Evolutionary conservation across 2,888 invertebrate genomes (phyloP), one percentile per base, ranked within the genome.

Genomic region (Axea sp.): DNA sequence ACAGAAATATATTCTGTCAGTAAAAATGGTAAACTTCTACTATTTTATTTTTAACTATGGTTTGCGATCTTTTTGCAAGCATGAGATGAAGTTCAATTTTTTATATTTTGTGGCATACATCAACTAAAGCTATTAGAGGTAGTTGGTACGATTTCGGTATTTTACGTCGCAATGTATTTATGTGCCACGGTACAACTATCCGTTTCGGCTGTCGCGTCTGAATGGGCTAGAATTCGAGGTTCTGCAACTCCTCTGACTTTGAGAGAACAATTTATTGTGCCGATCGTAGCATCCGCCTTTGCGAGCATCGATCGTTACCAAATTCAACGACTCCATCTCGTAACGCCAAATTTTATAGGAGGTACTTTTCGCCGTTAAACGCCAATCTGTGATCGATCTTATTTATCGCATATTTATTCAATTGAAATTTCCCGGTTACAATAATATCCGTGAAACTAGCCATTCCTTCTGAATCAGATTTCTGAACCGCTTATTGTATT

Each of bases 151-250:
- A 72, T 72, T 57, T 67, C 69, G 68, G 59, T 72, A 75, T 72
- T 75, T 69, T 68, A 68, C 62, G 64, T 69, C 47, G 24, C 59
- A 43, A 53, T 68, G 65, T 76, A 73, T 76, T 76, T 76, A 76
- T 76, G 73, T 76, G 64, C 68, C 65, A 68, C 64, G 64, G 71
- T 73, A 71, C 55, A 76, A 71, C 76, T 76, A 71, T 73, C 69
- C 73, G 71, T 76, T 76, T 71, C 68, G 72, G 67, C 71, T 76
- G 73, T 74, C 74, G 73, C 68, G 43, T 68, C 60, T 67, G 68
- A 76, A 76, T 73, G 67, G 73, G 67, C 47, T 72, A 45, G 72
- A 57, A 57, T 76, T 72, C 68, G 64, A 67, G 74, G 59, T 53
- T 72, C 68, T 55, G 69, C 62, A 76, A 74, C 64, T 76, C 45